phyloP scores from a whole-genome alignment of 2,888 invertebrate genomes.

The Apodemia zela region DNA sequence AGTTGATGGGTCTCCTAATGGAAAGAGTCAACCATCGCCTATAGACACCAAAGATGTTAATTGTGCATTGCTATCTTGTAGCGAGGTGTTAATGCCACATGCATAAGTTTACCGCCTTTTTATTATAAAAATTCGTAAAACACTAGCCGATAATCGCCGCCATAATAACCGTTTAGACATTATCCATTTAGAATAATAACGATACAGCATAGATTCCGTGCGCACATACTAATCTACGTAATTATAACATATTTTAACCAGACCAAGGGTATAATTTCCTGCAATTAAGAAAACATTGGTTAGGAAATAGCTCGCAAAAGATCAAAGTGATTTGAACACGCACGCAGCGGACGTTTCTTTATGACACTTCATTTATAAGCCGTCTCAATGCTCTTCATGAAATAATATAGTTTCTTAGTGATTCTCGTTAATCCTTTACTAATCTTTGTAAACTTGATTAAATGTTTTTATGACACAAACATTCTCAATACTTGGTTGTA shows the following conservation, averaged over 20 bases:
- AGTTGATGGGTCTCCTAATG: too few species aligned
- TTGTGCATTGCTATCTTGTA: too few species aligned
- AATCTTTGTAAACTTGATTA: background rate
- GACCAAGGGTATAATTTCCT: slow-evolving; percentile 28
- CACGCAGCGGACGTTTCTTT: slow-evolving; percentile 18
- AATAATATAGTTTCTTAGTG: background rate
- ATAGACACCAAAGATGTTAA: too few species aligned
- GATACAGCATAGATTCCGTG: background rate
- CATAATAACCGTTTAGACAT: background rate
- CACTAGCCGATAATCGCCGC: background rate
- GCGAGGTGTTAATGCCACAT: too few species aligned
- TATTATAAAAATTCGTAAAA: background rate
- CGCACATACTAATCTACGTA: slow-evolving; percentile 20
- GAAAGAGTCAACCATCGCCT: too few species aligned
- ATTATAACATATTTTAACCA: slow-evolving; percentile 30
- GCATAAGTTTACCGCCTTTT: too few species aligned
- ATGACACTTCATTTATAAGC: slow-evolving; percentile 15
- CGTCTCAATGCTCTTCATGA: background rate
- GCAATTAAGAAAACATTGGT: slow-evolving; percentile 29
- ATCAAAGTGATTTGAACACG: slow-evolving; percentile 28
- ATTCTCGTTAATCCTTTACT: background rate
- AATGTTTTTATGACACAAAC: too few species aligned
- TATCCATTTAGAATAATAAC: slow-evolving; percentile 7
- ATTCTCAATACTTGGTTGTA: too few species aligned
- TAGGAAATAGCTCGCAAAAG: slow-evolving; percentile 22